Conservation (phyloP, 2,888 invertebrate genomes). For the Cistogaster globosa region DNA sequence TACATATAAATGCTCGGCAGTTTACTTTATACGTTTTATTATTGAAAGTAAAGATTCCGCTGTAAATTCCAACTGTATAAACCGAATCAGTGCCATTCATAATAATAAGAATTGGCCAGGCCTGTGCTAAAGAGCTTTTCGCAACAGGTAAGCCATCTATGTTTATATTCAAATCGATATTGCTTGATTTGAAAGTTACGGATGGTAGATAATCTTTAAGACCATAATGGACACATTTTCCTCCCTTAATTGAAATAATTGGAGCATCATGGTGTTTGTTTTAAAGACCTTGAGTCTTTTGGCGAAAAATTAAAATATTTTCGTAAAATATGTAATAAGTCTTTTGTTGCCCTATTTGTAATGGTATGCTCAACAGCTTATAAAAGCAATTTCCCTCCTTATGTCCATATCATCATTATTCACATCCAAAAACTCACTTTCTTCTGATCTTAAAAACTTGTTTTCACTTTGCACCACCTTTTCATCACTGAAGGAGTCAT, state of each 20-base stretch:
- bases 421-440: background rate
- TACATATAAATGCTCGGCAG: too few species aligned
- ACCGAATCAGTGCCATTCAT: constrained; percentile 48
- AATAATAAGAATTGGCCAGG: constrained; percentile 53
- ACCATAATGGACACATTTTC: constrained; percentile 45
- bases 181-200: background rate
- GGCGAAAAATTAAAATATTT: constrained; percentile 45
- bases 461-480: constrained; percentile 15
- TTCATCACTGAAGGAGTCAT: constrained; percentile 23
- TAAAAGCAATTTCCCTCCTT: constrained; percentile 21
- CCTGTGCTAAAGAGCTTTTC: constrained; percentile 45
- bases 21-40: too few species aligned
- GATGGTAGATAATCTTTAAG: constrained; percentile 36
- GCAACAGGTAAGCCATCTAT: background rate
- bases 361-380: constrained; percentile 2
- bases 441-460: constrained; percentile 33
- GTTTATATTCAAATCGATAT: constrained; percentile 49
- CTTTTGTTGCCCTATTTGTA: constrained; percentile 43
- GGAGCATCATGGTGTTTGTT: constrained; percentile 48
- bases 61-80: constrained; percentile 39
- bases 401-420: constrained; percentile 19
- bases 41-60: constrained; percentile 25
- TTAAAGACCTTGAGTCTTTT: constrained; percentile 55
- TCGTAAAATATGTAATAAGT: constrained; percentile 49
- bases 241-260: constrained; percentile 34